Conservation (phyloP, 2,888 invertebrate genomes). For the Lapara coniferarum region DNA sequence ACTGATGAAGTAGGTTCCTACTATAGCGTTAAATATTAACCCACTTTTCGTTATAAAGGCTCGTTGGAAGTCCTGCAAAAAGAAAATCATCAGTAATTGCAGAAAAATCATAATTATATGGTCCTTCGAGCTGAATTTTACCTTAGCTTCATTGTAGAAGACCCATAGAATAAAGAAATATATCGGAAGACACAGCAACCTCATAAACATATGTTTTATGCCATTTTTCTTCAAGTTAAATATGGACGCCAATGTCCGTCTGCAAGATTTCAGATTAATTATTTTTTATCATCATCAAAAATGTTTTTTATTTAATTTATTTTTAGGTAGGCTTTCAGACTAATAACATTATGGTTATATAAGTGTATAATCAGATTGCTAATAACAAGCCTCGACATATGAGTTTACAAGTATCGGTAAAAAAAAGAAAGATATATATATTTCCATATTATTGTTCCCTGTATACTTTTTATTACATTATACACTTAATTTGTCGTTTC, state of each 20-base stretch:
- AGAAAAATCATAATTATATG: neutral
- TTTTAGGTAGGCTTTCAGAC: no score
- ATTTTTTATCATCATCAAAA: neutral
- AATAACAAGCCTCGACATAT: no score
- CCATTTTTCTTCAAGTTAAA: constrained; percentile 91
- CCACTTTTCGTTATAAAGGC: constrained; percentile 88
- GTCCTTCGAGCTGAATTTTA: constrained; percentile 41
- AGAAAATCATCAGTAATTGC: constrained; percentile 23
- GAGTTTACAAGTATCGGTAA: no score
- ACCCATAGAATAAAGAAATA: constrained; percentile 91
- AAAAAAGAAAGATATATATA: no score
- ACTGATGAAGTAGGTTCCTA: constrained; percentile 87
- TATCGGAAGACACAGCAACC: constrained; percentile 89
- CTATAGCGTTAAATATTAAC: constrained; percentile 87
- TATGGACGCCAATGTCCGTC: constrained; percentile 90
- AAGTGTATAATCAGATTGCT: no score
- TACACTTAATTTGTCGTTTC: no score
- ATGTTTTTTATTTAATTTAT: no score
- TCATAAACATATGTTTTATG: constrained; percentile 88
- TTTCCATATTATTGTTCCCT: no score
- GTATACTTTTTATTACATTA: no score
- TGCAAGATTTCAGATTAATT: constrained; percentile 54
- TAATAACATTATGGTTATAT: no score
- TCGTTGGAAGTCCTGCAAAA: constrained; percentile 85
- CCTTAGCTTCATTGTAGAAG: constrained; percentile 89